Conservation (phyloP, 2,113 vertebrate genomes). For the Rynchops niger region DNA sequence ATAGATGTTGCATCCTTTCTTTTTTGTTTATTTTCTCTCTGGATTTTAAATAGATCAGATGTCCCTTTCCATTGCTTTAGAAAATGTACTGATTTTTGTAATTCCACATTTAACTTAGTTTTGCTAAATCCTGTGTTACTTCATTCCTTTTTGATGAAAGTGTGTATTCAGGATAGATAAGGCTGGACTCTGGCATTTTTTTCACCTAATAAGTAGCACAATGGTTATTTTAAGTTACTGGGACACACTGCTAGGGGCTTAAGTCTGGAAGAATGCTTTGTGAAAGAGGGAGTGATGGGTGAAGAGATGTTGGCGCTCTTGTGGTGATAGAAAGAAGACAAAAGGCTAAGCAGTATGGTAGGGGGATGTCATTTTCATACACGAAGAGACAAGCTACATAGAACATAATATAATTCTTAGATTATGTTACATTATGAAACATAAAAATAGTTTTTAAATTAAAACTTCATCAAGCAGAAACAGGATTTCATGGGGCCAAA, state of each 20-base stretch:
- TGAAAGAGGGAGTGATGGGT: background rate
- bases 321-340: background rate
- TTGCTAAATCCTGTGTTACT: background rate
- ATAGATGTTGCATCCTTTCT: conserved; percentile 10
- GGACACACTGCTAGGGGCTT: background rate
- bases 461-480: background rate
- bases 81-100: background rate
- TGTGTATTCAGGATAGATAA: background rate
- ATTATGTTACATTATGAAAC: background rate
- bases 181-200: background rate
- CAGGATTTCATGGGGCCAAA: background rate
- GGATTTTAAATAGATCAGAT: background rate
- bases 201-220: background rate
- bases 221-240: background rate
- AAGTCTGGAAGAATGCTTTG: background rate
- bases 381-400: background rate
- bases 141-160: background rate
- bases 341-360: background rate
- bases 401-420: background rate
- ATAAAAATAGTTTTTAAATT: background rate
- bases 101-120: background rate
- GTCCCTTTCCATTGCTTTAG: background rate
- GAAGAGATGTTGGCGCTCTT: background rate
- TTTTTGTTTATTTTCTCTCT: background rate
- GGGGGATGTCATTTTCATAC: background rate